Evolutionary conservation across 2,113 vertebrate genomes (phyloP), one percentile per base, ranked within the genome.

Genomic region (Solea senegalensis): DNA sequence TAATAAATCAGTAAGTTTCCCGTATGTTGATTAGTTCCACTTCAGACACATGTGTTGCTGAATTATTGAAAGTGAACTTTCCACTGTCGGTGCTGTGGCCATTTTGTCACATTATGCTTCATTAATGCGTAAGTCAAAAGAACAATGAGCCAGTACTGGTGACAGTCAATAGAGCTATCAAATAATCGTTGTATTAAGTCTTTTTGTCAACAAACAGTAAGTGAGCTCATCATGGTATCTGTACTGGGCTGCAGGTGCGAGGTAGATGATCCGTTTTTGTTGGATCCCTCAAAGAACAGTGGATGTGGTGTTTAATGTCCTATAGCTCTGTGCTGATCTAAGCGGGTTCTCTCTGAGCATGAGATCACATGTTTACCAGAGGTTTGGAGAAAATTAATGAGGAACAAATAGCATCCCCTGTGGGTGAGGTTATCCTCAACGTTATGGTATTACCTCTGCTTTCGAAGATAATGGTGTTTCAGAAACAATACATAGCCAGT

Each of bases 301-400:
- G 61, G 60, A 71, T 57, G 43, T 16, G 2, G 61, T 80, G 75
- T 53, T 87, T 71, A 80, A 67, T 43, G 51, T 72, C 48, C 60
- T 83, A 21, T 21, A 55, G 66, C 50, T 76, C 49, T 27, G 48
- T 52, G 70, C 76, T 74, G 66, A 83, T 51, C n/a, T n/a, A 90
- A 87, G 62, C 65, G 9, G 51, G 82, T 85, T 82, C 74, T 84
- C 77, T 2, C 0, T 50, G 62, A 72, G 21, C 56, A 66, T 10
- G 61, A 81, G 27, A 65, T 72, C 60, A 43, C 55, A 49, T 80
- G 78, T 62, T 48, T 70, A 52, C 58, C 28, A n/a, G 44, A 66
- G 41, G 72, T 76, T 48, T 40, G 45, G 52, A 12, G 50, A 9
- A 83, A 86, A 84, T 34, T 76, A 88, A 81, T 26, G 66, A 69